phyloP scores from a whole-genome alignment of 2,888 invertebrate genomes.

The Acronicta aceris region DNA sequence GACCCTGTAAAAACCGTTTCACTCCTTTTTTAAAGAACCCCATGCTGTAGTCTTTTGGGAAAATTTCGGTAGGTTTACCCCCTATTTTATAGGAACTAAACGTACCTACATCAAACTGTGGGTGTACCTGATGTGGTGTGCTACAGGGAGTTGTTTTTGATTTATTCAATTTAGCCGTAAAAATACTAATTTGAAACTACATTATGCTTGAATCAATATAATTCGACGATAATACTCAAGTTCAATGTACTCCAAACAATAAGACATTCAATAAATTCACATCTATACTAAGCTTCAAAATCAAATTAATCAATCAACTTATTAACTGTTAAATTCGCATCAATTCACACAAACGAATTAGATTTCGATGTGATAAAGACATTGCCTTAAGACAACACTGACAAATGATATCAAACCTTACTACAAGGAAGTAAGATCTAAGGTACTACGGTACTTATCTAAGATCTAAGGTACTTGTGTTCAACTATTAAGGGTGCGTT shows the following conservation, averaged over 20 bases:
- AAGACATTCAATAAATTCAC: neutral
- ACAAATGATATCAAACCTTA: conserved; percentile 20
- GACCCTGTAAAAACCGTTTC: no score
- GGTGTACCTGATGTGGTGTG: no score
- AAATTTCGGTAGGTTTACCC: no score
- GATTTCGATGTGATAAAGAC: conserved; percentile 34
- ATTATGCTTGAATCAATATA: neutral
- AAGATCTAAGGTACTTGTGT: conserved; percentile 5
- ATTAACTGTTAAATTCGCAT: conserved; percentile 31
- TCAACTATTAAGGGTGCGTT: neutral
- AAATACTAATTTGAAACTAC: no score
- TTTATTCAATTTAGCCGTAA: no score
- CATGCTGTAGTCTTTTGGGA: no score
- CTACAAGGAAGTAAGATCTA: neutral
- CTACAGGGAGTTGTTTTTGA: no score
- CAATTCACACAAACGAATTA: conserved; percentile 43
- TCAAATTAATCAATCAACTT: conserved; percentile 44
- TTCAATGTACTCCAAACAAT: neutral
- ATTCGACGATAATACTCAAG: neutral
- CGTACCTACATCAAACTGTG: no score
- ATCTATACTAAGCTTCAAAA: neutral
- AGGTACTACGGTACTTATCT: no score
- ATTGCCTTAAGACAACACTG: neutral
- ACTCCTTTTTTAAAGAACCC: no score
- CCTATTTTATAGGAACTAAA: no score